Evolutionary conservation across 2,888 invertebrate species (phyloP).

Genomic region (Heliconius charithonia): DNA sequence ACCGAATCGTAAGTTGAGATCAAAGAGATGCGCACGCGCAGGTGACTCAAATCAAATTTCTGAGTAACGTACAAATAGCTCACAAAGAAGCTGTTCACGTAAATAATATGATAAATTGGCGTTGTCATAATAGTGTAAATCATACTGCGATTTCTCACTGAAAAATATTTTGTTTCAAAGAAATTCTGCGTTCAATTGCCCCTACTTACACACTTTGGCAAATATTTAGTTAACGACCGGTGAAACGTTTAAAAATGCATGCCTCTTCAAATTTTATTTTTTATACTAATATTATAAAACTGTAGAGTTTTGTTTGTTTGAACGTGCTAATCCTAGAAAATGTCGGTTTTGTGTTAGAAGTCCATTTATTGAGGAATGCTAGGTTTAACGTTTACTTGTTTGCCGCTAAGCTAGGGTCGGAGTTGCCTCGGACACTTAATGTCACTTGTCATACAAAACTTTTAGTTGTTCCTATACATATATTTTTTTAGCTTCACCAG

Average conservation of each 20-base stretch:
- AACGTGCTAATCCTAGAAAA: background rate
- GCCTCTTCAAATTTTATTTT: background rate
- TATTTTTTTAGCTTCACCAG: no score
- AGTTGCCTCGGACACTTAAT: no score
- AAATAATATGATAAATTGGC: constrained; percentile 44
- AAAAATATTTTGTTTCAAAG: constrained; percentile 40
- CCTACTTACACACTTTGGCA: constrained; percentile 17
- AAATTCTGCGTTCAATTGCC: constrained; percentile 23
- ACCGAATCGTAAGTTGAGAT: constrained; percentile 35
- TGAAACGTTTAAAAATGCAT: constrained; percentile 17
- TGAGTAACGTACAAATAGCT: constrained; percentile 37
- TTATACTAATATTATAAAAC: background rate
- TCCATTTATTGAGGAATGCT: background rate
- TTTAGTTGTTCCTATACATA: no score
- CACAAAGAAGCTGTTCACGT: constrained; percentile 38
- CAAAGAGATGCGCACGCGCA: constrained; percentile 40
- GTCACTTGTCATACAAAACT: no score
- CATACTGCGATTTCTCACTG: constrained; percentile 12
- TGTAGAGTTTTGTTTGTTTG: background rate
- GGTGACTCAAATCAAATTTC: constrained; percentile 41
- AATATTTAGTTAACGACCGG: constrained; percentile 20
- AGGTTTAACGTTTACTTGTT: background rate
- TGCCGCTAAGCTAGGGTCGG: no score
- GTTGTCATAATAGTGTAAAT: constrained; percentile 43
- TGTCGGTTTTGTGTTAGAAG: background rate